A percentile compares a stretch with the other conserved stretches of the same genome.
Evolutionary conservation across 2,113 vertebrate genomes (phyloP).

Genomic region (Cromileptes altivelis): DNA sequence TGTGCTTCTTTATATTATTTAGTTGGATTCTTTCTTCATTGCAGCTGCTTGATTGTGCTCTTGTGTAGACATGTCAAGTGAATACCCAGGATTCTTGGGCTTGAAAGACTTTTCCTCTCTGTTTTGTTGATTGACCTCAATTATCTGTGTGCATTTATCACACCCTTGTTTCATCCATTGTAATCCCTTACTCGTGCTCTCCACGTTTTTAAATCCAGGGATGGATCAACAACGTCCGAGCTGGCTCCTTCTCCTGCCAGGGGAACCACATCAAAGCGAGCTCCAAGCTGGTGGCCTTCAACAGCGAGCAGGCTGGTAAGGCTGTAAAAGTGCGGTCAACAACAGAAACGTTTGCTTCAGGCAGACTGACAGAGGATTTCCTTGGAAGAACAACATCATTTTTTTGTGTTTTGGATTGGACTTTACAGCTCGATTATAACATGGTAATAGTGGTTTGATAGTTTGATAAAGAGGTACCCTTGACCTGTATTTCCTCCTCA

Average conservation of each 20-base stretch:
- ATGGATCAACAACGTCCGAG: conserved; percentile 90
- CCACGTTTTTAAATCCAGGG: conserved; percentile 78
- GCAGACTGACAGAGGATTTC: not conserved
- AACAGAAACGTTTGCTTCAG: not conserved
- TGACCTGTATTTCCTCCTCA: too few relatives aligned
- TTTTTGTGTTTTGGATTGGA: too few relatives aligned
- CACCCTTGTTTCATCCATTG: not conserved
- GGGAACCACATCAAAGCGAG: conserved; percentile 92
- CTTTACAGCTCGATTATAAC: too few relatives aligned
- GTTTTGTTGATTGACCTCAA: not conserved
- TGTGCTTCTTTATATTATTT: not conserved
- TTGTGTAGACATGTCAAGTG: conserved; percentile 23
- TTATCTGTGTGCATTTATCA: not conserved
- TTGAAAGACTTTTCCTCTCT: not conserved
- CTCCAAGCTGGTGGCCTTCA: conserved; percentile 89
- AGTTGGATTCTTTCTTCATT: not conserved
- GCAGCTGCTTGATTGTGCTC: not conserved
- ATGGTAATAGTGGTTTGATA: too few relatives aligned
- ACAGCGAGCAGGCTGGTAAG: conserved; percentile 88
- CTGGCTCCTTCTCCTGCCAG: conserved; percentile 80
- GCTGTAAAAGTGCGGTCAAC: not conserved
- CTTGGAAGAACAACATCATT: too few relatives aligned
- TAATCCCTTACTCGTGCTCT: not conserved
- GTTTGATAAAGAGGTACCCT: too few relatives aligned
- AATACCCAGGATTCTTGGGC: not conserved